Evolutionary conservation across 2,888 invertebrate species (phyloP).

Genomic region (Sericinus montela): DNA sequence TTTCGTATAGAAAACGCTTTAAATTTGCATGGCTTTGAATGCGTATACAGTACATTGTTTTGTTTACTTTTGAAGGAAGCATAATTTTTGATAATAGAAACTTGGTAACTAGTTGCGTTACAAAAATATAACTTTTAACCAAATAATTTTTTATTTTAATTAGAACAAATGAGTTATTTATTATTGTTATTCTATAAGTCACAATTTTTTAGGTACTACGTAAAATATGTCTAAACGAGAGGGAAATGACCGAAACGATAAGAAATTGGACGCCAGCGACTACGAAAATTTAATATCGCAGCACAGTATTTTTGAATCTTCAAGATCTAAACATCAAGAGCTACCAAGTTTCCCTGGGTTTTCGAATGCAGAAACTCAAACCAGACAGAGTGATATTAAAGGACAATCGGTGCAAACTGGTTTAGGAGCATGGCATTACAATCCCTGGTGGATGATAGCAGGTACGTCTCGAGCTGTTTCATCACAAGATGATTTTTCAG

Average conservation of each 20-base stretch:
- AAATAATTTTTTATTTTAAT: too few species aligned
- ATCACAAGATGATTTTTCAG: slow-evolving; percentile 68
- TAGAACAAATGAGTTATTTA: too few species aligned
- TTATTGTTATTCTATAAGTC: background rate
- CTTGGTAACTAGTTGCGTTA: too few species aligned
- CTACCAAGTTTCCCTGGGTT: slow-evolving; percentile 73
- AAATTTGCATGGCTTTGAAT: background rate
- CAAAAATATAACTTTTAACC: background rate
- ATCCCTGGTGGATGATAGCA: slow-evolving; percentile 78
- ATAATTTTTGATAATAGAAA: background rate
- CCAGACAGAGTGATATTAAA: slow-evolving; percentile 68
- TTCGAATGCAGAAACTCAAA: slow-evolving; percentile 75
- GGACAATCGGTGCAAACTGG: slow-evolving; percentile 59
- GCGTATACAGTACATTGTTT: slow-evolving; percentile 7
- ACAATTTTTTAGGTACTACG: slow-evolving; percentile 27
- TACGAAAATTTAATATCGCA: slow-evolving; percentile 73
- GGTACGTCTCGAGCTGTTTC: slow-evolving; percentile 68
- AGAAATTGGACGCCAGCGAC: slow-evolving; percentile 70
- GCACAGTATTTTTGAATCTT: slow-evolving; percentile 71
- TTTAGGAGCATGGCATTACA: slow-evolving; percentile 73
- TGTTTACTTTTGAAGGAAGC: slow-evolving; percentile 17
- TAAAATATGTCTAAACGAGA: slow-evolving; percentile 73
- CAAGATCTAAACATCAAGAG: slow-evolving; percentile 66
- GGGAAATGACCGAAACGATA: slow-evolving; percentile 64
- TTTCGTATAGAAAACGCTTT: background rate